Percentiles rank a stretch among this genome's conserved stretches.
phyloP scores from a whole-genome alignment of 2,113 vertebrate species.

The Cinclus cinclus region DNA sequence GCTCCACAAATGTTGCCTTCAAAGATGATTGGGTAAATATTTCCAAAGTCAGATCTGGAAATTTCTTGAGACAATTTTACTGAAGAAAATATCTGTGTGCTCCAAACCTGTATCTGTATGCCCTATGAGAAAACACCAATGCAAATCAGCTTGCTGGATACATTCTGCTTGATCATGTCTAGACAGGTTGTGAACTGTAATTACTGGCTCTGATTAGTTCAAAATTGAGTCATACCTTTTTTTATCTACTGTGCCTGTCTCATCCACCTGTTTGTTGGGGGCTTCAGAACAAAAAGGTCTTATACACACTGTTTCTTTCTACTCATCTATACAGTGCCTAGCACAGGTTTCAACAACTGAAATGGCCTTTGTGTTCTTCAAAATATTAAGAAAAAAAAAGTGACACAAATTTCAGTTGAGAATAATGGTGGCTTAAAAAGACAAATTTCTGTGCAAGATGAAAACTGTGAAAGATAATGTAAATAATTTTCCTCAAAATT shows the following conservation, averaged over 20 bases:
- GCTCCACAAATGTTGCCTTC: not conserved
- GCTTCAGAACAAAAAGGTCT: not conserved
- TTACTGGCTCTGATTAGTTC: slow-evolving; percentile 47
- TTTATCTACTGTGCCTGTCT: not conserved
- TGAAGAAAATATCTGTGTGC: not conserved
- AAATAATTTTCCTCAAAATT: not conserved
- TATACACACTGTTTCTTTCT: not conserved
- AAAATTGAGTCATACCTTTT: slow-evolving; percentile 32
- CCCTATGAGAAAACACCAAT: not conserved
- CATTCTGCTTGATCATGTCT: slow-evolving; percentile 26
- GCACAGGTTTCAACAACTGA: not conserved
- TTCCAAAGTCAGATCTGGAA: not conserved
- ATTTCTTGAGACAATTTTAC: not conserved
- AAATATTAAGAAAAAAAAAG: not conserved
- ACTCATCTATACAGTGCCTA: not conserved
- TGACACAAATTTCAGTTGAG: not conserved
- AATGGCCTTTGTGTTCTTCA: not conserved
- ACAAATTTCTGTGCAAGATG: not conserved
- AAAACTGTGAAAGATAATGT: not conserved
- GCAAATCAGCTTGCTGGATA: slow-evolving; percentile 46
- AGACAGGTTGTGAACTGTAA: slow-evolving; percentile 58
- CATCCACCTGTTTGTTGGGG: not conserved
- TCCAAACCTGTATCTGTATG: not conserved
- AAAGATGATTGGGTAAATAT: not conserved
- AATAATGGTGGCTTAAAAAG: not conserved